Base-by-base conservation (phyloP, 2,797 vertebrate genomes). In the Coluber constrictor region DNA sequence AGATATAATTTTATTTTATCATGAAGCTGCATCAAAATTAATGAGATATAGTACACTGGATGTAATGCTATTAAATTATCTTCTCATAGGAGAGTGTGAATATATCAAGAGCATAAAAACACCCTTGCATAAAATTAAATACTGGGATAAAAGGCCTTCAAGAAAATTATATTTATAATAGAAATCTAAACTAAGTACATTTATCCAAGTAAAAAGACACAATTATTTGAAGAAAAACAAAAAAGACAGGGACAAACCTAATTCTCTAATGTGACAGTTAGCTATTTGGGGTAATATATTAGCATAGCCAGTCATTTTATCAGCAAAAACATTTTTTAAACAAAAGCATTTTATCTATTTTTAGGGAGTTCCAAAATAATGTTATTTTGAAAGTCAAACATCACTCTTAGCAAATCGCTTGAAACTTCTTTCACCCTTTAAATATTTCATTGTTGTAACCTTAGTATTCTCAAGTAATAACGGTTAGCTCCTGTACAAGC, bases 371-470 rank as follows among this genome's bases (percentile, higher is more conserved):
- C 89, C 51, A 51, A 92, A 74, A 70, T 32, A 94, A 91, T 12
- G 90, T 90, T 4, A 90, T 59, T 12, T 70, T 47, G 66, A 51
- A 92, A 93, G 63, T 23, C 57, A 87, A 95, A 10, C 12, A 92
- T 0, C 0, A 86, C 66, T 56, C n/a, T 70, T 57, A 70, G 15
- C 37, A 94, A 93, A 93, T 27, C 5, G 25, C 83, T 79, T 93
- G 20, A 86, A 92, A 93, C 56, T 79, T 51, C 90, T 94, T 90
- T 93, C 90, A 91, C 95, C 57, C 91, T 88, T 59, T 90, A 47
- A 63, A 93, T 91, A 88, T 94, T 94, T 86, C 88, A 90, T 93
- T 94, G 93, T 92, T 92, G 86, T 89, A 93, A 61, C 61, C 43
- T n/a, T 90, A 37, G 74, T 37, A n/a, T 37, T 90, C 12, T 74